Evolutionary conservation across 2,113 vertebrate species (phyloP).

Genomic region (Otus sunia): DNA sequence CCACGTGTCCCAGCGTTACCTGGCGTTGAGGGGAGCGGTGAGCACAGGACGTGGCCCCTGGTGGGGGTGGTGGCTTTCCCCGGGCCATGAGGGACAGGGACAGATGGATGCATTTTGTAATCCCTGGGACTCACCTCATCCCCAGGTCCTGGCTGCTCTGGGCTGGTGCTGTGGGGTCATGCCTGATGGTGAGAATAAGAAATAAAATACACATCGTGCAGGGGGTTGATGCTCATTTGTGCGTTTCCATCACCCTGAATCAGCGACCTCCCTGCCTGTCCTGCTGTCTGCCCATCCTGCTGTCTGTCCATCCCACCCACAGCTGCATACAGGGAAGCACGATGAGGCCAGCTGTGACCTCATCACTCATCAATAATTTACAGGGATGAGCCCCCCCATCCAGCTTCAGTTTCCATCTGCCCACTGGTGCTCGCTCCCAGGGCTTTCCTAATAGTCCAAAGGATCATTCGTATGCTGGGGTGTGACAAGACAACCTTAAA

Average conservation of each 20-base stretch:
- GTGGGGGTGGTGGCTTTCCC: neutral
- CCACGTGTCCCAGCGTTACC: neutral
- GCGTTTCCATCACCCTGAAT: neutral
- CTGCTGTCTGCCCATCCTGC: neutral
- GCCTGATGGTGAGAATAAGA: neutral
- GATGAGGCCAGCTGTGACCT: neutral
- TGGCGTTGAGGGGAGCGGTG: rapidly evolving
- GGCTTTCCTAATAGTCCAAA: neutral
- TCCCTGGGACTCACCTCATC: neutral
- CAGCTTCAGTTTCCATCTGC: neutral
- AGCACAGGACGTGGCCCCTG: neutral
- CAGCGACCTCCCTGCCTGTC: neutral
- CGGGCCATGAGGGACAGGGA: rapidly evolving
- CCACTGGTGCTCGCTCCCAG: rapidly evolving
- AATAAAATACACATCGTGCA: neutral
- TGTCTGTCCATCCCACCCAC: neutral
- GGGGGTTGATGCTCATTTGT: neutral
- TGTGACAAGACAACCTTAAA: neutral
- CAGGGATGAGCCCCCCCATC: neutral
- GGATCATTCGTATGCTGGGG: neutral
- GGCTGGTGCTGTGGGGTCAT: neutral
- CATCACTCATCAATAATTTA: neutral
- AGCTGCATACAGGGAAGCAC: neutral
- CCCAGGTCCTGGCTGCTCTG: rapidly evolving
- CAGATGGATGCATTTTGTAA: neutral